Evolutionary conservation across 1,140 invertebrate genomes (phyloP), one percentile per base, ranked within the genome.

Genomic region (Drosophila ficusphila): DNA sequence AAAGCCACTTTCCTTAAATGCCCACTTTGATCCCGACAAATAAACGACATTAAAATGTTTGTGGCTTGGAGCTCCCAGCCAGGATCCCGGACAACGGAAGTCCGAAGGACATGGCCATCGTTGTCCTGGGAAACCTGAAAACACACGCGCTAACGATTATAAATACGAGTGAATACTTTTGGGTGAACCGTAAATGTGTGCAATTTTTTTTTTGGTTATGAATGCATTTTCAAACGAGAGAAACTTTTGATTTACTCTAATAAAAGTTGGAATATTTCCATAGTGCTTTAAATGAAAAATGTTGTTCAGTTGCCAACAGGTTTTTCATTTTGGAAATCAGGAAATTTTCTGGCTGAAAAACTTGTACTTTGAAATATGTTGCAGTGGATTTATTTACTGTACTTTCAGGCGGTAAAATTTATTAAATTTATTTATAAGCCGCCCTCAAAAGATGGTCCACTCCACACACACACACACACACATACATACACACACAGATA

Each of bases 121-220:
- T 62, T 62, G 60, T 44, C 60, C 27, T 18, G n/a, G 25, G 54
- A 19, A 62, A 62, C 58, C 58, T 42, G 25, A 36, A 18, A 18
- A 21, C 18, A 62, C 54, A 61, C 58, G 58, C 18, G 58, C 58
- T 14, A 60, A 25, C 54, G 14, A 61, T 61, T 61, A 61, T 25
- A 52, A 9, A 1, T 4, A 2, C n/a, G n/a, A n/a, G n/a, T n/a
- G n/a, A n/a, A n/a, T 5, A 7, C 5, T 12, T 11, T 12, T 2
- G 49, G 31, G 56, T 58, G 18, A 34, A 14, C 18, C 18, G 4
- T 4, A n/a, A 9, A 2, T 4, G 8, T 9, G 14, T 31, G 11
- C 3, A 23, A 12, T 5, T 6, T 2, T 6, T 14, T 38, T 7
- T 41, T 8, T 4, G 6, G n/a, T n/a, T n/a, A 11, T 1, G 11